These are phyloP conservation scores for Epinotia bilunana DNA, from an alignment of 2,888 invertebrate genomes.

Conservation along the genomic window DNA sequence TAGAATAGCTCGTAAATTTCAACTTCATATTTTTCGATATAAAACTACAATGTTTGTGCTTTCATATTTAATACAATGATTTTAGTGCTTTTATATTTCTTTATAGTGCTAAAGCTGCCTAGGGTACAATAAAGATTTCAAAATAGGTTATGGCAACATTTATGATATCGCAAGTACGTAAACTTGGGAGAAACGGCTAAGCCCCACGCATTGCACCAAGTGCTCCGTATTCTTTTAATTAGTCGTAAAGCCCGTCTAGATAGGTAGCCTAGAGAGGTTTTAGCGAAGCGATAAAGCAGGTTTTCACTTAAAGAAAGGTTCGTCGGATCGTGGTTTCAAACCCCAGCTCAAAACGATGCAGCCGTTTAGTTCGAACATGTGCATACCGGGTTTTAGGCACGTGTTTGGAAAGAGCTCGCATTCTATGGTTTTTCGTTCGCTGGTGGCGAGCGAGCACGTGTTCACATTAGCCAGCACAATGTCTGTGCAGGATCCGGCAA, in stretches of 20 bases:
- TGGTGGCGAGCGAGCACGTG: too few species aligned
- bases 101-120: conserved; percentile 20
- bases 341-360: too few species aligned
- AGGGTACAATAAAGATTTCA: conserved; percentile 7
- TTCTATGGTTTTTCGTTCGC: too few species aligned
- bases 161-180: conserved; percentile 30
- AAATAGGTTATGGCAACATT: conserved; percentile 27
- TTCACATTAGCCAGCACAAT: too few species aligned
- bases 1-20: conserved; percentile 28
- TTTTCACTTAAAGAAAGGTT: too few species aligned
- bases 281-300: too few species aligned
- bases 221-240: neutral
- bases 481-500: too few species aligned
- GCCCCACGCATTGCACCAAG: neutral
- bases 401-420: too few species aligned
- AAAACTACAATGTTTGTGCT: conserved; percentile 22
- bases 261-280: neutral
- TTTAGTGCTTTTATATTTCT: conserved; percentile 27
- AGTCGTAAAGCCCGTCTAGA: neutral
- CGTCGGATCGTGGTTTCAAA: too few species aligned
- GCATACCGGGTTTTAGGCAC: too few species aligned
- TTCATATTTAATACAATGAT: conserved; percentile 12
- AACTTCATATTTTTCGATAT: conserved; percentile 12
- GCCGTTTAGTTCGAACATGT: too few species aligned
- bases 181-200: neutral